These are phyloP conservation scores for Watsonalla binaria DNA, from an alignment of 2,888 invertebrate genomes.

Conservation along the genomic window DNA sequence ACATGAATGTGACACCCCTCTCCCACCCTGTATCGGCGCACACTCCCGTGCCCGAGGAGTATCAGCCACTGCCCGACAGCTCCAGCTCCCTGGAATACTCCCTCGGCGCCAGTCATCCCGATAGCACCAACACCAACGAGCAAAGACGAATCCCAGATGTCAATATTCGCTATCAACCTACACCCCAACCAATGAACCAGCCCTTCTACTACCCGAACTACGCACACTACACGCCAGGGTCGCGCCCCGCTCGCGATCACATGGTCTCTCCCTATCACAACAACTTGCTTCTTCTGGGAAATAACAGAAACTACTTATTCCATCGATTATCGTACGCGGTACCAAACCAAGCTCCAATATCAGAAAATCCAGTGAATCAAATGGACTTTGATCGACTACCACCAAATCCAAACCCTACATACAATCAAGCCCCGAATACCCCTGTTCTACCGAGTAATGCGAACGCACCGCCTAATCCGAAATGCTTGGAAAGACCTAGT, in stretches of 20 bases:
- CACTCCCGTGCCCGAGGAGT: constrained; percentile 70
- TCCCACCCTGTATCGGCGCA: constrained; percentile 51
- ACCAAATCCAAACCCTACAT: constrained; percentile 24
- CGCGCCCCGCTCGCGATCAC: constrained; percentile 41
- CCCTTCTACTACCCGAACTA: constrained; percentile 52
- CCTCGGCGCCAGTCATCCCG: constrained; percentile 36
- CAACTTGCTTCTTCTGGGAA: constrained; percentile 48
- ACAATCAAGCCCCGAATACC: constrained; percentile 16
- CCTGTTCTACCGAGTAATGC: constrained; percentile 11
- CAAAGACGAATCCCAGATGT: constrained; percentile 41
- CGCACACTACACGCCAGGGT: constrained; percentile 32
- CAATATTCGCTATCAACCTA: constrained; percentile 67
- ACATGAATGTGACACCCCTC: constrained; percentile 46
- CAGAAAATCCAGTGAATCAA: constrained; percentile 23
- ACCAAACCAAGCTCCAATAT: constrained; percentile 29
- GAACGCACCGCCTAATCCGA: constrained; percentile 20
- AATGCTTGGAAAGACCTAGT: constrained; percentile 60
- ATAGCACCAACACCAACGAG: constrained; percentile 35
- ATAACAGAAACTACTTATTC: constrained; percentile 43
- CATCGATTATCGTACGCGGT: constrained; percentile 46
- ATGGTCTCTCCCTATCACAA: constrained; percentile 44
- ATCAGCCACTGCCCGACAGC: constrained; percentile 69
- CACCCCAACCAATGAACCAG: constrained; percentile 29
- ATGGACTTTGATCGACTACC: constrained; percentile 34
- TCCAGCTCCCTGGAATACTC: constrained; percentile 61